A percentile compares a stretch with the other conserved stretches of the same genome.
Conservation (phyloP, 2,888 invertebrate species). For the Troilus luridus region DNA sequence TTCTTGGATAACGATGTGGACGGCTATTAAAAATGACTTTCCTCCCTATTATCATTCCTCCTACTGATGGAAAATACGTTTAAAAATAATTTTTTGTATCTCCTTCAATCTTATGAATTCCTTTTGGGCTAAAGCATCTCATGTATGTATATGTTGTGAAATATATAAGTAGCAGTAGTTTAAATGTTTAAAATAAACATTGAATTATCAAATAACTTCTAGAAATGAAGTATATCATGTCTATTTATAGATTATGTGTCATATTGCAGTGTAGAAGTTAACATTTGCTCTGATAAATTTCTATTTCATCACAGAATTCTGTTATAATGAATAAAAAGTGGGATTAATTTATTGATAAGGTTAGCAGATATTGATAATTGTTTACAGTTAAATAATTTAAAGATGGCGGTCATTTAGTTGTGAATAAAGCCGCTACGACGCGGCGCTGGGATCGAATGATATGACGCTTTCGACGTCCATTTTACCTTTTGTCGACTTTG, state of each 20-base stretch:
- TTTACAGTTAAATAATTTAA: slow-evolving; percentile 22
- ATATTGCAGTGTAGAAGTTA: not conserved
- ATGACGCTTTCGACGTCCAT: slow-evolving; percentile 61
- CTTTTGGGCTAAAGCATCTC: not conserved
- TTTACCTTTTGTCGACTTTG: slow-evolving; percentile 56
- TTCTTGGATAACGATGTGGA: slow-evolving; percentile 17
- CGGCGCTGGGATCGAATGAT: slow-evolving; percentile 59
- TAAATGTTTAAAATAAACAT: not conserved
- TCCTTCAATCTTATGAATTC: not conserved
- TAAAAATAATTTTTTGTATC: not conserved
- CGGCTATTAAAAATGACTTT: not conserved
- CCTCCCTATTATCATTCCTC: not conserved
- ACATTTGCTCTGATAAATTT: not conserved
- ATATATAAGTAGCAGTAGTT: not conserved
- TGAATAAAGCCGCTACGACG: slow-evolving; percentile 63
- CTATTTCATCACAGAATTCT: not conserved
- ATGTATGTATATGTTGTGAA: not conserved
- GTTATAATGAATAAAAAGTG: not conserved
- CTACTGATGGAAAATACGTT: not conserved
- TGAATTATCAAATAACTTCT: not conserved
- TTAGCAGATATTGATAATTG: not conserved
- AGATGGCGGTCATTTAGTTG: slow-evolving; percentile 51
- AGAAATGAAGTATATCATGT: not conserved
- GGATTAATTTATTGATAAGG: not conserved
- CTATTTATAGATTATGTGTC: not conserved